phyloP scores from a whole-genome alignment of 2,797 vertebrate species.

The Numenius phaeopus region DNA sequence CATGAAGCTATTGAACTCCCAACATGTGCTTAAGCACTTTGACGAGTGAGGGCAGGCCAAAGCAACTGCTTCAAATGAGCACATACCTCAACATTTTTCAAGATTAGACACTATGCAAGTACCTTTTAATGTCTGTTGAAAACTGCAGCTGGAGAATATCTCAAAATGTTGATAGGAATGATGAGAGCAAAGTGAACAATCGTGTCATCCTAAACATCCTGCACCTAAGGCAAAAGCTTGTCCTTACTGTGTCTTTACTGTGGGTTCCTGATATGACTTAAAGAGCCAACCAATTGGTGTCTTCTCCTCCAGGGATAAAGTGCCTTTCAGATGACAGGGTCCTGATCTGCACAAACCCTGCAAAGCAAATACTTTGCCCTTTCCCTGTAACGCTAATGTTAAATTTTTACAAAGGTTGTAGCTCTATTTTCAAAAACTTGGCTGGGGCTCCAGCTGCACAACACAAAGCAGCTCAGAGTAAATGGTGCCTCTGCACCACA shows the following conservation, averaged over 20 bases:
- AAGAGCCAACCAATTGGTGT: not conserved
- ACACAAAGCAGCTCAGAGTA: not conserved
- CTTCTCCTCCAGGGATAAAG: not conserved
- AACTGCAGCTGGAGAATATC: not conserved
- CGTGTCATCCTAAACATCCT: not conserved
- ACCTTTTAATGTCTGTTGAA: not conserved
- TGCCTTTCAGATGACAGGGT: not conserved
- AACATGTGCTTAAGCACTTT: not conserved
- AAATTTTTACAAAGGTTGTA: not conserved
- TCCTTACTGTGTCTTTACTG: not conserved
- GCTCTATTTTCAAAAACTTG: slow-evolving; percentile 17
- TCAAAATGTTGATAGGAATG: not conserved
- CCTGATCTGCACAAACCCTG: not conserved
- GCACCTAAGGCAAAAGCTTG: not conserved
- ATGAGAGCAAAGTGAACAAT: not conserved
- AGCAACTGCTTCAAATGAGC: not conserved
- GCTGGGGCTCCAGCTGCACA: not conserved
- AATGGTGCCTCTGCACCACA: not conserved
- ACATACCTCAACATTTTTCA: not conserved
- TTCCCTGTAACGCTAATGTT: not conserved
- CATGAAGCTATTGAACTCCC: not conserved
- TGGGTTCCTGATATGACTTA: not conserved
- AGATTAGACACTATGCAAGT: not conserved
- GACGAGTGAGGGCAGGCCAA: not conserved
- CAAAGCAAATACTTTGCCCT: not conserved